Evolutionary conservation across 2,888 invertebrate species (phyloP), one percentile per base, ranked within the genome.

Genomic region (Dinocampus coccinellae): DNA sequence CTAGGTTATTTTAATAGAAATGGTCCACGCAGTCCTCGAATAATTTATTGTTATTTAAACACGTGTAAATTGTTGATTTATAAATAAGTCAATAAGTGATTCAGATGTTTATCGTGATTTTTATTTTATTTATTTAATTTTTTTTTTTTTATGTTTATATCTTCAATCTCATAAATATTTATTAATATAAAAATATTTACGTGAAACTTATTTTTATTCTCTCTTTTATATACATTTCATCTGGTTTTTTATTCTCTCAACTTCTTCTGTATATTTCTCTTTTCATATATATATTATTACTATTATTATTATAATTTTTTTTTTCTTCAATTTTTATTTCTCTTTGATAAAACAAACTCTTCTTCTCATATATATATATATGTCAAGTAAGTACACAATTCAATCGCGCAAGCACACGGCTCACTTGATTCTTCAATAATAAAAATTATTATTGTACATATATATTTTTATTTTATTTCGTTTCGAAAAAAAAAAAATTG

Each of bases 21-120:
- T 84, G 86, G 83, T 85, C 86, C 85, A 84, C 80, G 81, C 84
- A 85, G 85, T 85, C 84, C 82, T 85, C 80, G 73, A 70, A 70
- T 76, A 69, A 69, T 74, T 70, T 67, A 33, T 65, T 26, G n/a
- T n/a, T 22, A 55, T 73, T n/a, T 47, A 9, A 39, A 63, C 16
- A 47, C 3, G n/a, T n/a, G 24, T n/a, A 66, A 57, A 66, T 16
- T 55, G 16, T 63, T 13, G 26, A 42, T 26, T 42, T 39, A 16
- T 33, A 13, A 61, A 33, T 36, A 55, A 36, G 13, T 64, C 33
- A 16, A 65, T 58, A 34, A 47, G 36, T 53, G 75, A 77, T 77
- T 79, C 79, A 77, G 20, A 60, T 34, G 16, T 60, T 36, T 39
- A 34, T 4, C 3, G 29, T 29, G 7, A 29, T 29, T 4, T 29